These are phyloP conservation scores for Porites lutea DNA, from an alignment of 64 coral and sea anemone species.

Conservation along the genomic window DNA sequence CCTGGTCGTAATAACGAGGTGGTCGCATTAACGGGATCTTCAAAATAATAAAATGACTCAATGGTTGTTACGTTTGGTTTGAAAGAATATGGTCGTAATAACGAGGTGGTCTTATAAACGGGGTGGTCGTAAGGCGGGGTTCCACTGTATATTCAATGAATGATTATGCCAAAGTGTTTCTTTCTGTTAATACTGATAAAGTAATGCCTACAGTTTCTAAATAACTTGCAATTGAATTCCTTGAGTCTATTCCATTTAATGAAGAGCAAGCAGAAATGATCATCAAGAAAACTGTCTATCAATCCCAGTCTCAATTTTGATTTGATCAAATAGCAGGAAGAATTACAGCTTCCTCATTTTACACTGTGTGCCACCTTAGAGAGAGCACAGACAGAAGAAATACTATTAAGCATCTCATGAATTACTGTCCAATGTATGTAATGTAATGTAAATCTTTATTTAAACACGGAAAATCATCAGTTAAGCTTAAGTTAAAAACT, in stretches of 20 bases:
- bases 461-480: too few species aligned
- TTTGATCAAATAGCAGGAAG: slow-evolving; percentile 29
- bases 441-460: too few species aligned
- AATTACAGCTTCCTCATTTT: slow-evolving; percentile 23
- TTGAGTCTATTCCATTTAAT: slow-evolving; percentile 11
- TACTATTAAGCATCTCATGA: slow-evolving; percentile 9
- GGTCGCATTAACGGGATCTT: too few species aligned
- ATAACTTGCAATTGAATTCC: slow-evolving; percentile 13
- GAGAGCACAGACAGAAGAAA: slow-evolving; percentile 1
- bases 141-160: slow-evolving; percentile 13
- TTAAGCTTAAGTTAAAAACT: too few species aligned
- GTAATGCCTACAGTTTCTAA: not conserved
- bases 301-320: slow-evolving; percentile 14
- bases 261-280: slow-evolving; percentile 29
- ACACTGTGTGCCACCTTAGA: slow-evolving; percentile 4
- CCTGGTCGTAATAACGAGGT: too few species aligned
- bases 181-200: slow-evolving; percentile 9
- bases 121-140: too few species aligned
- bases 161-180: slow-evolving; percentile 18
- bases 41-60: too few species aligned
- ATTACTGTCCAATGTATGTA: slow-evolving; percentile 51
- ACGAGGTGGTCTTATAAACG: too few species aligned
- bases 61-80: too few species aligned
- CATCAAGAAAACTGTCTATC: not conserved
- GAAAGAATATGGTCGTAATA: too few species aligned